A percentile compares a stretch with the other conserved stretches of the same genome.
These are phyloP conservation scores for Lymantria dispar DNA, from an alignment of 2,888 invertebrate species.

Conservation along the genomic window DNA sequence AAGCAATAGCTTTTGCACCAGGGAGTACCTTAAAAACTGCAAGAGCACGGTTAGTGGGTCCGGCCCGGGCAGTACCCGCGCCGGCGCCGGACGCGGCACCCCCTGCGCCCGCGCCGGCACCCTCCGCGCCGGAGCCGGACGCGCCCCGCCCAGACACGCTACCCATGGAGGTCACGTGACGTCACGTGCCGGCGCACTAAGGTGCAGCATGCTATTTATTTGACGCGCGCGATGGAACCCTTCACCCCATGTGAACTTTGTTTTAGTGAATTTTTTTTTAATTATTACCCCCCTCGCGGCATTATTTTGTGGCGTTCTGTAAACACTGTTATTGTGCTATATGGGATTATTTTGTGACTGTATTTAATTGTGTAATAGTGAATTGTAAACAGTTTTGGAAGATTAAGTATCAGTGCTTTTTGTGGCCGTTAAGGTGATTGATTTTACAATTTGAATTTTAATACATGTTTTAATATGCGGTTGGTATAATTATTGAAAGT, in stretches of 20 bases:
- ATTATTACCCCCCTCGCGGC: not conserved
- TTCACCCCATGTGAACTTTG: not conserved
- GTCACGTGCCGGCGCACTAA: constrained; percentile 14
- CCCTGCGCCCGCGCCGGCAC: constrained; percentile 7
- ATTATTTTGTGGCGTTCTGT: not conserved
- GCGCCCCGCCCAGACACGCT: constrained; percentile 53
- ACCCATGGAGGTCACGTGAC: constrained; percentile 80
- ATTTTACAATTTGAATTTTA: not conserved
- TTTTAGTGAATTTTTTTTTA: not conserved
- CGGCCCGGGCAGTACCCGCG: constrained; percentile 22
- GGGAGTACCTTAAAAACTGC: constrained; percentile 16
- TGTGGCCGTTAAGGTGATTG: not conserved
- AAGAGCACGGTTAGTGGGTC: constrained; percentile 6
- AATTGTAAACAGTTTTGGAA: not conserved
- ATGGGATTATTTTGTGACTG: constrained; percentile 2
- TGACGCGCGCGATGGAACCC: not conserved
- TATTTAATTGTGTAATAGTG: not conserved
- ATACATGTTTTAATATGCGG: not conserved
- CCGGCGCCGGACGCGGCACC: constrained; percentile 9
- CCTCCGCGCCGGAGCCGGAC: constrained; percentile 33
- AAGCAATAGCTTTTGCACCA: constrained; percentile 17
- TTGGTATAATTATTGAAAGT: not conserved
- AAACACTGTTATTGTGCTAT: constrained; percentile 2
- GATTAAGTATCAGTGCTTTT: not conserved
- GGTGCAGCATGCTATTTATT: not conserved